phyloP scores from a whole-genome alignment of 2,888 invertebrate species.

The Leptopterna dolabrata region DNA sequence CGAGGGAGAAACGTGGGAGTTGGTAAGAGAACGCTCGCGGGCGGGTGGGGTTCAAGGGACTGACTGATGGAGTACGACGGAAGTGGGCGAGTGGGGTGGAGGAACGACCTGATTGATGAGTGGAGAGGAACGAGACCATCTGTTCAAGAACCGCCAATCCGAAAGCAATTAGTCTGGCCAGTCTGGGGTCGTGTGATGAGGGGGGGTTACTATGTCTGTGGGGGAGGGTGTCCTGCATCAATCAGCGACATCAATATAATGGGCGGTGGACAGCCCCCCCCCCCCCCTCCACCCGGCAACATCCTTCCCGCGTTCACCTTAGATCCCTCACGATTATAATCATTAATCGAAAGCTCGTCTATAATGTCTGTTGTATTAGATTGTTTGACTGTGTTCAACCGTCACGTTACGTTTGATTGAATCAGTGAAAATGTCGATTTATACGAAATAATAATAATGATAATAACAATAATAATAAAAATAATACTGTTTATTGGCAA shows the following conservation, averaged over 20 bases:
- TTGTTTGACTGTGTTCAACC: too few species aligned
- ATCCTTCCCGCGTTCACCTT: background rate
- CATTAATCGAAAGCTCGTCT: too few species aligned
- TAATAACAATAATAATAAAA: too few species aligned
- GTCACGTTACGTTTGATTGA: too few species aligned
- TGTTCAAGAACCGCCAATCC: conserved; percentile 39
- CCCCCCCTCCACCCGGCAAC: background rate
- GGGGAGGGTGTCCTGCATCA: background rate
- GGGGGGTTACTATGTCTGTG: too few species aligned
- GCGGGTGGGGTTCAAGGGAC: background rate
- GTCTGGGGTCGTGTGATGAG: too few species aligned
- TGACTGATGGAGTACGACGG: conserved; percentile 11
- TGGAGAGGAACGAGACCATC: conserved; percentile 21
- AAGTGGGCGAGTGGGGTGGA: background rate
- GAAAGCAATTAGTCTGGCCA: conserved; percentile 36
- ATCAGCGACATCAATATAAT: conserved; percentile 28
- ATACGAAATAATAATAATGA: too few species aligned
- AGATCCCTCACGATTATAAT: too few species aligned
- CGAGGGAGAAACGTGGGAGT: background rate
- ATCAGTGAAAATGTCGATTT: too few species aligned
- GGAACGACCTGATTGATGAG: conserved; percentile 6
- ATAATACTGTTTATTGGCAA: too few species aligned
- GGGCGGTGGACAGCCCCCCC: background rate
- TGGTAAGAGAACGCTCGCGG: background rate
- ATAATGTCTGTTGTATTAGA: too few species aligned